These are phyloP conservation scores for Neotoxoptera formosana DNA, from an alignment of 1,140 invertebrate genomes.

Conservation along the genomic window DNA sequence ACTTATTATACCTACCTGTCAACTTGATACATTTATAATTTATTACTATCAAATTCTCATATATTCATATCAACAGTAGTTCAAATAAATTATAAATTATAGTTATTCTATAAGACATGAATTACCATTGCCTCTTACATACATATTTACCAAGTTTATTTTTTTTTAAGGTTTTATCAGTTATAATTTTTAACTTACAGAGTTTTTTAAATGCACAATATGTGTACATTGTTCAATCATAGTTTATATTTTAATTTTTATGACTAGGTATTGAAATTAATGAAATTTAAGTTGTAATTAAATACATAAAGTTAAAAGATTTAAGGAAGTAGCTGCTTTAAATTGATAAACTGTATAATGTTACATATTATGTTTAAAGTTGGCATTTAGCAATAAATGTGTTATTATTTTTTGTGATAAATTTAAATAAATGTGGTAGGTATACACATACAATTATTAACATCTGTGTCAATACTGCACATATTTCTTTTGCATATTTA, in stretches of 20 bases:
- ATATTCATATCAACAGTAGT: background rate
- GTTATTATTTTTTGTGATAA: background rate
- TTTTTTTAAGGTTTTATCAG: background rate
- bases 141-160: background rate
- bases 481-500: background rate
- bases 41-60: background rate
- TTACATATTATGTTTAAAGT: background rate
- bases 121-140: background rate
- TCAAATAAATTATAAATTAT: background rate
- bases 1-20: background rate
- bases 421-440: background rate
- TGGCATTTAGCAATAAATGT: background rate
- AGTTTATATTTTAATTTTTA: background rate
- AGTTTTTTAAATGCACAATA: background rate
- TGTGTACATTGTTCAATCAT: background rate
- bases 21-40: background rate
- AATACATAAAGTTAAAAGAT: background rate
- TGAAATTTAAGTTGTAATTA: background rate
- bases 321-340: background rate
- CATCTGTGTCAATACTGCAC: too few species aligned
- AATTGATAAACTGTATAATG: background rate
- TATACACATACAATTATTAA: too few species aligned
- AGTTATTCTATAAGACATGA: background rate
- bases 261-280: background rate
- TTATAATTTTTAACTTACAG: slow-evolving; percentile 32